Evolutionary conservation across 2,888 invertebrate genomes (phyloP).

Genomic region (Microplitis deprimator): DNA sequence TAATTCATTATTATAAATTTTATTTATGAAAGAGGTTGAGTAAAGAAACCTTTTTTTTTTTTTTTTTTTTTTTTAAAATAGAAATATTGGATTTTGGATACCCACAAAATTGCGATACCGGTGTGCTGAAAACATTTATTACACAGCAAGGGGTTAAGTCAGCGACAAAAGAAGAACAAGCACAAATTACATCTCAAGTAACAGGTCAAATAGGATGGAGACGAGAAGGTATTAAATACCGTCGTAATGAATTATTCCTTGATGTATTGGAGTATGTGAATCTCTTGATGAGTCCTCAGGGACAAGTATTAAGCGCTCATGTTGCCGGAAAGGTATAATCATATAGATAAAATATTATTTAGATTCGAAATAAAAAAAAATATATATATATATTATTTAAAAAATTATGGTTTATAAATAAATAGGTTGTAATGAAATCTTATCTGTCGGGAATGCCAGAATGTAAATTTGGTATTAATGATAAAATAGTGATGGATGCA

Average conservation of each 20-base stretch:
- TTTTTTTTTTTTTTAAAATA: background rate
- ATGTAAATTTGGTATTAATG: conserved; percentile 99
- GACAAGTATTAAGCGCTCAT: conserved; percentile 98
- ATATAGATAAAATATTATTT: conserved; percentile 10
- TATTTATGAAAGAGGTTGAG: background rate
- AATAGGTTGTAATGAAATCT: conserved; percentile 96
- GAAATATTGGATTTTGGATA: conserved; percentile 90
- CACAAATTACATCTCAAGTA: conserved; percentile 98
- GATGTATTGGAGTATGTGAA: conserved; percentile 99
- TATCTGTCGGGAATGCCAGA: conserved; percentile 99
- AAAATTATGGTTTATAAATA: conserved; percentile 76
- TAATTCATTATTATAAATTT: background rate
- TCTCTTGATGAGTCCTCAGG: conserved; percentile 99
- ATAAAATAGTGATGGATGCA: conserved; percentile 98
- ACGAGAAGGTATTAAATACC: conserved; percentile 98
- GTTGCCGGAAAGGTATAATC: conserved; percentile 89
- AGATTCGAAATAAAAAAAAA: conserved; percentile 7
- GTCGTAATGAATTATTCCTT: conserved; percentile 97
- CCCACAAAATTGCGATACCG: conserved; percentile 99
- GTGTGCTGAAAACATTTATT: conserved; percentile 98
- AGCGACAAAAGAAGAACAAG: conserved; percentile 98
- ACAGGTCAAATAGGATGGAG: conserved; percentile 99
- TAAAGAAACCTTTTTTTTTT: background rate
- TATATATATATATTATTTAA: no score
- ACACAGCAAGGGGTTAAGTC: conserved; percentile 99